These are phyloP conservation scores for Ptychochromis oligacanthus DNA, from an alignment of 2,113 vertebrate genomes.

Conservation along the genomic window DNA sequence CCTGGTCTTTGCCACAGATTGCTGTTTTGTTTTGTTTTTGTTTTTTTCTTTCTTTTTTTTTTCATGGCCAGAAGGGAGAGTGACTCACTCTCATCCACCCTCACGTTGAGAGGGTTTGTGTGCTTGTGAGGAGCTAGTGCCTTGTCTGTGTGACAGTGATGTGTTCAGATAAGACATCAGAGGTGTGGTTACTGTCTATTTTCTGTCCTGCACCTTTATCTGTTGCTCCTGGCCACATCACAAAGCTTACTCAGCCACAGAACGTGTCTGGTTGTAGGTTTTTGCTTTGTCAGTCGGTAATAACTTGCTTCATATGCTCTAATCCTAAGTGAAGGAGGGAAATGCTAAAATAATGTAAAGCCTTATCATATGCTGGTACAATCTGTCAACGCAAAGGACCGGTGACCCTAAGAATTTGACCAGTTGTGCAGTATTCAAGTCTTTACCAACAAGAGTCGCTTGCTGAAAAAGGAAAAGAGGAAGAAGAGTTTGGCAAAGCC, in stretches of 20 bases:
- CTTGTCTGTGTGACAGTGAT: conserved; percentile 62
- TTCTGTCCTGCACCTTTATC: conserved; percentile 47
- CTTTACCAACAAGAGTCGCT: neutral
- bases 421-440: neutral
- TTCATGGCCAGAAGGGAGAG: conserved; percentile 64
- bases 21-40: neutral
- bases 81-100: conserved; percentile 67
- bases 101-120: conserved; percentile 53
- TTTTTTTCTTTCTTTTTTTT: conserved; percentile 1
- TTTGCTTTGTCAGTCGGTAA: conserved; percentile 7
- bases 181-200: conserved; percentile 59
- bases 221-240: conserved; percentile 30
- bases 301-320: neutral
- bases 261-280: neutral
- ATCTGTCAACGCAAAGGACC: neutral
- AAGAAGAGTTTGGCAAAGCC: neutral
- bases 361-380: neutral
- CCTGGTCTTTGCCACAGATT: conserved; percentile 41
- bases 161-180: conserved; percentile 68
- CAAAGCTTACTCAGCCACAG: conserved; percentile 22
- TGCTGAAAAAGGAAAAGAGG: neutral
- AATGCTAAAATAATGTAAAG: neutral
- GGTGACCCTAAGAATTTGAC: neutral
- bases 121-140: conserved; percentile 34
- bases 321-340: neutral